Evolutionary conservation across 2,113 vertebrate genomes (phyloP).

Genomic region (Sturnira hondurensis): DNA sequence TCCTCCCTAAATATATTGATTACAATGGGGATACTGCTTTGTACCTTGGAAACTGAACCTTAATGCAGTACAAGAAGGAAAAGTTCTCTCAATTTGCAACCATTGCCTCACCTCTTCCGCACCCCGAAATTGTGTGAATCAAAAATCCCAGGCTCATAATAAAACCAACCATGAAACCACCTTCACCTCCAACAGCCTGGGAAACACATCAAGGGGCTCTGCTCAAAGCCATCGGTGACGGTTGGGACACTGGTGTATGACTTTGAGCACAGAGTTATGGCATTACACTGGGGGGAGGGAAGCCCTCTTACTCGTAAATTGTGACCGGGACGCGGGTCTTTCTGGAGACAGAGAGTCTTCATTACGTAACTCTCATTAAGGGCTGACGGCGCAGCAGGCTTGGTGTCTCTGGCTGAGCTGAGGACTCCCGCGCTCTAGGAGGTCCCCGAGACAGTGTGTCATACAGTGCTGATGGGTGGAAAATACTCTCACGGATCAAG

Average conservation of each 20-base stretch:
- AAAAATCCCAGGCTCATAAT: background rate
- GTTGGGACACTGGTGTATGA: background rate
- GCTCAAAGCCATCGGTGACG: background rate
- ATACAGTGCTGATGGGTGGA: background rate
- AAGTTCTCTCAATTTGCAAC: background rate
- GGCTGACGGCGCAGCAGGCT: background rate
- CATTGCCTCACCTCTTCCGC: background rate
- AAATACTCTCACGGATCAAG: constrained; percentile 20
- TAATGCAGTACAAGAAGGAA: background rate
- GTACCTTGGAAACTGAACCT: background rate
- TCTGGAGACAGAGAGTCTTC: background rate
- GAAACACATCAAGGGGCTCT: background rate
- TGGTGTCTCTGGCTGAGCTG: background rate
- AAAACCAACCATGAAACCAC: background rate
- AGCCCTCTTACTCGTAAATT: background rate
- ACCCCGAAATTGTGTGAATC: background rate
- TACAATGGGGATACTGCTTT: background rate
- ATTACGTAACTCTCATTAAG: background rate
- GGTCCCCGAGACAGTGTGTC: constrained; percentile 25
- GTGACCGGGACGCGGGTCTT: background rate
- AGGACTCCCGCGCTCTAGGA: constrained; percentile 29
- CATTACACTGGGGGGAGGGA: background rate
- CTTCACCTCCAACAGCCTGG: background rate
- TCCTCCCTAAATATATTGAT: background rate
- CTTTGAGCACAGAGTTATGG: background rate